Percentiles rank a stretch among this genome's conserved stretches.
phyloP scores from a whole-genome alignment of 2,113 vertebrate species.

The Mastomys coucha region DNA sequence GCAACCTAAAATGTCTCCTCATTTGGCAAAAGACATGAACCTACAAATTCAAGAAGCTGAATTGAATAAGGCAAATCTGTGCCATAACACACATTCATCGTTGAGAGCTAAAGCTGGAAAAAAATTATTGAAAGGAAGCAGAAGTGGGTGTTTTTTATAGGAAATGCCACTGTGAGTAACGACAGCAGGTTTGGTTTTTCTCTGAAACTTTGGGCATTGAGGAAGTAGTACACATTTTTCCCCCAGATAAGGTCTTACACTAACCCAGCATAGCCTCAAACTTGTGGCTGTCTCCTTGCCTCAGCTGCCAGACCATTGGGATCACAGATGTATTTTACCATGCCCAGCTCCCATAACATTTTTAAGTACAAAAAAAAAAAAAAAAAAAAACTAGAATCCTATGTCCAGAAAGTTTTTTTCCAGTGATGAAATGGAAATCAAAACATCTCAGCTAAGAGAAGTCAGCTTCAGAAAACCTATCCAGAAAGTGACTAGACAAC shows the following conservation, averaged over 20 bases:
- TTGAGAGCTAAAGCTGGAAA: background rate
- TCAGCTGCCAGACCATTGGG: background rate
- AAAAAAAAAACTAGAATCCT: background rate
- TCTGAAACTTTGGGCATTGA: background rate
- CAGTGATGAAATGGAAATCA: background rate
- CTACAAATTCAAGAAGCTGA: conserved; percentile 38
- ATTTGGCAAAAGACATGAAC: conserved; percentile 19
- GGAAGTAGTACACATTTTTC: background rate
- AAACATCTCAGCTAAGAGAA: background rate
- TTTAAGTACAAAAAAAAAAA: background rate
- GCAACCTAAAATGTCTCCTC: background rate
- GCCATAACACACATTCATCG: background rate
- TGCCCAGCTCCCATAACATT: background rate
- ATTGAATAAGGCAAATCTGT: background rate
- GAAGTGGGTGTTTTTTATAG: background rate
- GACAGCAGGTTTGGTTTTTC: background rate
- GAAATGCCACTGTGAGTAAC: background rate
- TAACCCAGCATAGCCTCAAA: background rate
- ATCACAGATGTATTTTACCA: background rate
- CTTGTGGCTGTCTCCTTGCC: background rate
- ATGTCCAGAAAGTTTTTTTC: conserved; percentile 1
- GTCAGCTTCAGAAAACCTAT: background rate
- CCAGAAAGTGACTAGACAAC: background rate
- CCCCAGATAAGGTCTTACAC: background rate
- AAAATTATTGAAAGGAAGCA: background rate